A percentile compares a stretch with the other conserved stretches of the same genome.
These are phyloP conservation scores for Pterocles gutturalis DNA, from an alignment of 2,113 vertebrate genomes.

Conservation along the genomic window DNA sequence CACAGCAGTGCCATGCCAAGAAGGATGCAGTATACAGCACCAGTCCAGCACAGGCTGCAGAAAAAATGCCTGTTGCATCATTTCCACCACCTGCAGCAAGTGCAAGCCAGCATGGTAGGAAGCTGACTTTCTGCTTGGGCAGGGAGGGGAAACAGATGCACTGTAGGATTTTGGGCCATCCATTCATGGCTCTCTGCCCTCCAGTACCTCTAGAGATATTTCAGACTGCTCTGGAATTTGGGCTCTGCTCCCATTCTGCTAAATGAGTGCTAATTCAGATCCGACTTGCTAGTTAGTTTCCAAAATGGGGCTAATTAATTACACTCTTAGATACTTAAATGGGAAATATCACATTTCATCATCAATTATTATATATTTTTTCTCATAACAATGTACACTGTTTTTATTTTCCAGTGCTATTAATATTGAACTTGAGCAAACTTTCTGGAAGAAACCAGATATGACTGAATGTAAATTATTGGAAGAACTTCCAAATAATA, in stretches of 20 bases:
- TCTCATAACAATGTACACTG: neutral
- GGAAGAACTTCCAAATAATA: slow-evolving; percentile 72
- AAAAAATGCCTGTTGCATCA: neutral
- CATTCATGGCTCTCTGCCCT: neutral
- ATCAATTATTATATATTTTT: neutral
- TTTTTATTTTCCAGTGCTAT: slow-evolving; percentile 64
- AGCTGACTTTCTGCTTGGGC: neutral
- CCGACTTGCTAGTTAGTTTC: neutral
- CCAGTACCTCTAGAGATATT: neutral
- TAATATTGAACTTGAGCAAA: slow-evolving; percentile 35
- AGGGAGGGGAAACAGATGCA: neutral
- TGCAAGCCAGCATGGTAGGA: neutral
- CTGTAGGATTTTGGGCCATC: neutral
- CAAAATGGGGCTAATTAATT: neutral
- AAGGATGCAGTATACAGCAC: neutral
- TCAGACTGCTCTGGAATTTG: neutral
- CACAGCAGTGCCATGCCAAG: neutral
- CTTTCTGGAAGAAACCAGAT: slow-evolving; percentile 81
- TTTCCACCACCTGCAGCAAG: neutral
- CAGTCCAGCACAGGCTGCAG: neutral
- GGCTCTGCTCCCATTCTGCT: neutral
- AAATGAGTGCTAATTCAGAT: neutral
- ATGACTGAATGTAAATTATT: slow-evolving; percentile 76
- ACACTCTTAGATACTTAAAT: neutral
- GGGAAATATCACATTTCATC: neutral